Conservation (phyloP, 1,140 invertebrate genomes). For the Myzus persicae region DNA sequence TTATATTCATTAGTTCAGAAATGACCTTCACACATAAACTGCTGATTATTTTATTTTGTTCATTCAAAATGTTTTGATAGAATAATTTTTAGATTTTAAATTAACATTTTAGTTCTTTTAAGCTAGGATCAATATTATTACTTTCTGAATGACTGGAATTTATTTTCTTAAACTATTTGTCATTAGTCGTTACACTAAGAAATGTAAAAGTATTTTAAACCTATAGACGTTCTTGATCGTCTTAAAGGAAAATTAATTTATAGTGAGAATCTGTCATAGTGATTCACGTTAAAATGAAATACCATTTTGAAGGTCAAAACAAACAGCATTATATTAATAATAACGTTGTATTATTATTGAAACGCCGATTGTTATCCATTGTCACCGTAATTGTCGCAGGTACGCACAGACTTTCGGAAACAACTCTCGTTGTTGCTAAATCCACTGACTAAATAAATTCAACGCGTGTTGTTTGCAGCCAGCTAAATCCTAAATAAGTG, state of each 20-base stretch:
- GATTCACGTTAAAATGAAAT: neutral
- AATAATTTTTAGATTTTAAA: neutral
- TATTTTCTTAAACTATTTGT: neutral
- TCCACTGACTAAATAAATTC: neutral
- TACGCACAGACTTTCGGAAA: neutral
- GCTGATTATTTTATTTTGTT: neutral
- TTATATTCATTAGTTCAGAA: neutral
- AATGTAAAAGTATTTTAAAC: neutral
- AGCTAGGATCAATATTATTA: neutral
- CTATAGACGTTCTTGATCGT: neutral
- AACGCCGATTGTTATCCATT: neutral
- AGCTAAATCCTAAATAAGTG: neutral
- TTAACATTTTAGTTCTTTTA: neutral
- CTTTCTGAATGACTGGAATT: neutral
- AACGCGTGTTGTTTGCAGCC: neutral
- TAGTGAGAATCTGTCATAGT: neutral
- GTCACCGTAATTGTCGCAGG: neutral
- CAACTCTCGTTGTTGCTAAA: neutral
- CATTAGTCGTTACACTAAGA: neutral
- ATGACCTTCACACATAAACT: neutral
- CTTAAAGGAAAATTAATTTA: slow-evolving; percentile 6
- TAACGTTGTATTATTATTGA: neutral
- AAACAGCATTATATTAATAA: neutral
- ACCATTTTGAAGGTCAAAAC: neutral
- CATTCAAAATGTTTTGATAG: neutral